These are phyloP conservation scores for Madoqua kirkii DNA, from an alignment of 2,113 vertebrate genomes.

Conservation along the genomic window DNA sequence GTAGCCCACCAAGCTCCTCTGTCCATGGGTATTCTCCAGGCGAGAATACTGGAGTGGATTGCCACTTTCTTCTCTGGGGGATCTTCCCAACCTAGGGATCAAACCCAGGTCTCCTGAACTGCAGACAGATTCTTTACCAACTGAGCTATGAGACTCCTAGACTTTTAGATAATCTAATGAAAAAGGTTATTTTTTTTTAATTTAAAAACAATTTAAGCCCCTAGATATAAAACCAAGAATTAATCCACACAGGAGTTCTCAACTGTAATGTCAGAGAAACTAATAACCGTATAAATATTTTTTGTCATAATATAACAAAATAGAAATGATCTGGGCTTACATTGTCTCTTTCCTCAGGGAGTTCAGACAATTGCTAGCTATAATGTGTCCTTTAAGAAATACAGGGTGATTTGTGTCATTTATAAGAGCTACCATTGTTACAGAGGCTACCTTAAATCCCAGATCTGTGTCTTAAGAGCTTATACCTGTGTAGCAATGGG, in stretches of 20 bases:
- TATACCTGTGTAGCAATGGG: background rate
- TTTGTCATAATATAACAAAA: background rate
- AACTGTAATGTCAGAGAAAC: background rate
- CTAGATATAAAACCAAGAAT: background rate
- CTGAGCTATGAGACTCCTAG: background rate
- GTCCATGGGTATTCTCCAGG: background rate
- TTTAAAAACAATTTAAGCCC: background rate
- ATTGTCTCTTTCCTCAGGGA: background rate
- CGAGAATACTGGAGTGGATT: background rate
- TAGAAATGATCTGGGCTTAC: background rate
- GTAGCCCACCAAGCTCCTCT: background rate
- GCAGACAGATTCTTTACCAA: background rate
- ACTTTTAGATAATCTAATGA: background rate
- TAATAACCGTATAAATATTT: background rate
- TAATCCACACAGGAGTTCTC: background rate
- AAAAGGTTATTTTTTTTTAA: background rate
- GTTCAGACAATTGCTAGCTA: background rate
- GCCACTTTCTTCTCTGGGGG: rapidly evolving
- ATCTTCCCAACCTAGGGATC: background rate
- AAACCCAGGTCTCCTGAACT: background rate
- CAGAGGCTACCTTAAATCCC: background rate
- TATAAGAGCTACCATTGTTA: background rate
- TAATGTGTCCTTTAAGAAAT: background rate
- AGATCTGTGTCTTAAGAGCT: background rate
- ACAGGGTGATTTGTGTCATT: background rate